phyloP scores from a whole-genome alignment of 2,113 vertebrate species.

The Anas platyrhynchos region DNA sequence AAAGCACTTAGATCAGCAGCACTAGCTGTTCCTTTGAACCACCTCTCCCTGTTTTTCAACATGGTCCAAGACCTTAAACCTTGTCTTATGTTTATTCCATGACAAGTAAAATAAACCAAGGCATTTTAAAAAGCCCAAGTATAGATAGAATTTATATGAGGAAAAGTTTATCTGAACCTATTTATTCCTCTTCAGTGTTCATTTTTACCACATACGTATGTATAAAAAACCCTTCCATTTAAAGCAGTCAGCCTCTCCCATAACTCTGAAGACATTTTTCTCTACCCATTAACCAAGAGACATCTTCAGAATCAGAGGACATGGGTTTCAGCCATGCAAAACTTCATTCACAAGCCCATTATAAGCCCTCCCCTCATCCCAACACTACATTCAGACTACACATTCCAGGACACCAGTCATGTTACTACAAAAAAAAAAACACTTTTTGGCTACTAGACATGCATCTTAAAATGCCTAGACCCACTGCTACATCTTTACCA shows the following conservation, averaged over 20 bases:
- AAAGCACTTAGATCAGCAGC: not conserved
- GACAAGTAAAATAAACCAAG: not conserved
- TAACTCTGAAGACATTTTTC: not conserved
- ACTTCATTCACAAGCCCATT: not conserved
- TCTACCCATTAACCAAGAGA: not conserved
- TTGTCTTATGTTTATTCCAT: not conserved
- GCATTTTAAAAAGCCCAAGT: not conserved
- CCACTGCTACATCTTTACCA: not conserved
- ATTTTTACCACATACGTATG: fast-evolving
- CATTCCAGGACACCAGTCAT: not conserved
- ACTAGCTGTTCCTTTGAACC: not conserved
- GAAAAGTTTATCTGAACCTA: not conserved
- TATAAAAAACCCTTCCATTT: not conserved
- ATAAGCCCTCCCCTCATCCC: no score
- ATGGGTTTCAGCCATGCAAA: not conserved
- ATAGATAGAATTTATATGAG: not conserved
- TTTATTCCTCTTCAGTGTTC: not conserved
- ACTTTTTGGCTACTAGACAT: fast-evolving
- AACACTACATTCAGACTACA: not conserved
- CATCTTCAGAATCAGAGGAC: not conserved
- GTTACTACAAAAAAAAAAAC: not conserved
- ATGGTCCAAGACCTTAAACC: not conserved
- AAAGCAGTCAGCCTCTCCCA: not conserved
- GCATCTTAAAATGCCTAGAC: fast-evolving
- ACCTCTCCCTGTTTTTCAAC: not conserved